Conservation (phyloP, 1,140 invertebrate species). For the Luehdorfia chinensis region DNA sequence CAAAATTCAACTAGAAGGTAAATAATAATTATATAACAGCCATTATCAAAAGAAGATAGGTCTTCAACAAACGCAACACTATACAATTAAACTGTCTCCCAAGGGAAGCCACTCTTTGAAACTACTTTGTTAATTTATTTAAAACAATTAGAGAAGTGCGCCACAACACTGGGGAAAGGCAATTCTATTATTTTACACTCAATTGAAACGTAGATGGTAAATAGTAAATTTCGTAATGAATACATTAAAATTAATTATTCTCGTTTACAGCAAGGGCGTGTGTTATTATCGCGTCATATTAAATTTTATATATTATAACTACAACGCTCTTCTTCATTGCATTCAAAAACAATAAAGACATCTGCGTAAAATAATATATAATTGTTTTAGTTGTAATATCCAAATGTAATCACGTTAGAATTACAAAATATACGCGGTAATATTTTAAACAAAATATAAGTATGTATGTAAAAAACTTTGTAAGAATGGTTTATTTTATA, state of each 20-base stretch:
- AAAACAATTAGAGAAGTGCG: conserved; percentile 62
- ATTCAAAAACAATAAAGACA: conserved; percentile 1
- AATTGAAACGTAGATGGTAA: conserved; percentile 38
- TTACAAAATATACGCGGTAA: background rate
- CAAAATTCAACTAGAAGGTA: too few relatives aligned
- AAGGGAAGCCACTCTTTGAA: conserved; percentile 48
- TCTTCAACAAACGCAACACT: conserved; percentile 38
- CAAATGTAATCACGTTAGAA: too few relatives aligned
- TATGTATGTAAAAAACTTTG: too few relatives aligned
- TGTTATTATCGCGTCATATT: conserved; percentile 2
- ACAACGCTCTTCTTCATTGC: too few relatives aligned
- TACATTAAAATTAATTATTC: conserved; percentile 15
- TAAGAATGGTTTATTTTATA: too few relatives aligned
- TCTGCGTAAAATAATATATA: background rate
- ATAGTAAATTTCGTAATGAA: conserved; percentile 21
- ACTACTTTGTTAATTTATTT: conserved; percentile 71
- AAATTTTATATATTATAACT: conserved; percentile 8
- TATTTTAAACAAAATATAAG: too few relatives aligned
- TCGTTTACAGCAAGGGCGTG: conserved; percentile 4
- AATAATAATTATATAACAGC: conserved; percentile 16
- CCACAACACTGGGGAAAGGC: conserved; percentile 37
- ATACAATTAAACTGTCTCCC: conserved; percentile 58
- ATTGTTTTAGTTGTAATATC: too few relatives aligned
- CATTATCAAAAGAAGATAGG: conserved; percentile 37
- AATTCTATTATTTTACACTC: conserved; percentile 53